phyloP scores from a whole-genome alignment of 1,140 invertebrate genomes.

The Reticulitermes speratus region DNA sequence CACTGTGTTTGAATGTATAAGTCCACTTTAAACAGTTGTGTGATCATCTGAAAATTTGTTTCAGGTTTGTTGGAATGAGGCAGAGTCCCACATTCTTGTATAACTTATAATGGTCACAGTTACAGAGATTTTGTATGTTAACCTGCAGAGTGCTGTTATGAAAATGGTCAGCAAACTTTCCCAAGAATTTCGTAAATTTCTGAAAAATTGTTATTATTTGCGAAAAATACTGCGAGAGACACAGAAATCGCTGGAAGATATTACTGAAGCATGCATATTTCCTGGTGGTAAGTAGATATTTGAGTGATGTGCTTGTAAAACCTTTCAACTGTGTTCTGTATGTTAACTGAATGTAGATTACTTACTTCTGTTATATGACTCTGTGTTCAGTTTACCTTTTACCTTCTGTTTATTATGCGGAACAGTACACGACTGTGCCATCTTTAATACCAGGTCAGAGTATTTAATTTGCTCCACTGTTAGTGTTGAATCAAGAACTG shows the following conservation, averaged over 20 bases:
- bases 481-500: too few species aligned
- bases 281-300: constrained; percentile 23
- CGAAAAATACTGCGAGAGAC: constrained; percentile 23
- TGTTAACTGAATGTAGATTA: too few species aligned
- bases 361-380: too few species aligned
- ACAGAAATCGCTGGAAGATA: constrained; percentile 29
- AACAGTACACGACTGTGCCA: too few species aligned
- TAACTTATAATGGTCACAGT: neutral
- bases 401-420: too few species aligned
- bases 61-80: neutral
- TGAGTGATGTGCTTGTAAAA: neutral
- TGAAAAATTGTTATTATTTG: constrained; percentile 26
- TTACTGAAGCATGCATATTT: constrained; percentile 28
- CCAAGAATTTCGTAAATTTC: constrained; percentile 30
- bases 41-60: neutral
- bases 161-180: constrained; percentile 30
- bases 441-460: too few species aligned
- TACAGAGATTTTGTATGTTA: neutral
- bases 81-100: neutral
- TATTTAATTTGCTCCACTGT: too few species aligned
- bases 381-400: too few species aligned
- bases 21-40: neutral
- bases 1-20: too few species aligned
- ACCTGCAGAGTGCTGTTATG: neutral
- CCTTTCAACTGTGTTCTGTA: neutral